Percentiles rank a stretch among this genome's conserved stretches.
These are phyloP conservation scores for Limnephilus auricula DNA, from an alignment of 2,888 invertebrate genomes.

Conservation along the genomic window DNA sequence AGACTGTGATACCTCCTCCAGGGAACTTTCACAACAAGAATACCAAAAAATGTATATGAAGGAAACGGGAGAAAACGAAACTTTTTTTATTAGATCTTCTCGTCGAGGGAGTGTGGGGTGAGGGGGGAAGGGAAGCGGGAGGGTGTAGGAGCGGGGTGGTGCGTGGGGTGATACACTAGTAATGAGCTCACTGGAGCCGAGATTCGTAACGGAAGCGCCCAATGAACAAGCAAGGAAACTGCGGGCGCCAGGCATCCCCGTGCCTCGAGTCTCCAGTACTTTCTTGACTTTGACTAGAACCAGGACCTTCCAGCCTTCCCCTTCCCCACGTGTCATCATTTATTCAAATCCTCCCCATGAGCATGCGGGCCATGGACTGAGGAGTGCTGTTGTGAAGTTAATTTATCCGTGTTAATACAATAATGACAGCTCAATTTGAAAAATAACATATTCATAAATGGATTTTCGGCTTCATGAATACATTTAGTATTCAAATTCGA, in stretches of 20 bases:
- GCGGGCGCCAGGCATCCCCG: conserved; percentile 54
- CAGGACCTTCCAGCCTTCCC: neutral
- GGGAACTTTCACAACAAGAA: conserved; percentile 53
- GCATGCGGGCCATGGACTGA: conserved; percentile 38
- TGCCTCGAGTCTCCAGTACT: neutral
- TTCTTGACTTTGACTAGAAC: neutral
- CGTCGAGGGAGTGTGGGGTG: neutral
- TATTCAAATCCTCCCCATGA: conserved; percentile 46
- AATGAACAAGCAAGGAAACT: conserved; percentile 55
- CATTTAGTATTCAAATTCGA: conserved; percentile 44
- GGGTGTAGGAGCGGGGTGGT: neutral
- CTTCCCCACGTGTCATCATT: conserved; percentile 46
- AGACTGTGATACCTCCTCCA: conserved; percentile 51
- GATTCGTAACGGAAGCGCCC: conserved; percentile 64
- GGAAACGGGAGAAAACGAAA: conserved; percentile 60
- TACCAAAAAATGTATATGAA: conserved; percentile 61
- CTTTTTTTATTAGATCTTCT: conserved; percentile 64
- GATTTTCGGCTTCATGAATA: conserved; percentile 30
- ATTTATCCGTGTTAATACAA: conserved; percentile 50
- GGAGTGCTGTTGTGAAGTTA: conserved; percentile 55
- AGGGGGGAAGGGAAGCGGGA: neutral
- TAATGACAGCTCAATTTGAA: conserved; percentile 50
- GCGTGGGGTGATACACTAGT: conserved; percentile 56
- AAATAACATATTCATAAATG: conserved; percentile 47
- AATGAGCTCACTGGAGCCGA: conserved; percentile 63